Percentiles rank a stretch among this genome's conserved stretches.
These are phyloP conservation scores for Graphium colonna DNA, from an alignment of 2,888 invertebrate genomes.

Conservation along the genomic window DNA sequence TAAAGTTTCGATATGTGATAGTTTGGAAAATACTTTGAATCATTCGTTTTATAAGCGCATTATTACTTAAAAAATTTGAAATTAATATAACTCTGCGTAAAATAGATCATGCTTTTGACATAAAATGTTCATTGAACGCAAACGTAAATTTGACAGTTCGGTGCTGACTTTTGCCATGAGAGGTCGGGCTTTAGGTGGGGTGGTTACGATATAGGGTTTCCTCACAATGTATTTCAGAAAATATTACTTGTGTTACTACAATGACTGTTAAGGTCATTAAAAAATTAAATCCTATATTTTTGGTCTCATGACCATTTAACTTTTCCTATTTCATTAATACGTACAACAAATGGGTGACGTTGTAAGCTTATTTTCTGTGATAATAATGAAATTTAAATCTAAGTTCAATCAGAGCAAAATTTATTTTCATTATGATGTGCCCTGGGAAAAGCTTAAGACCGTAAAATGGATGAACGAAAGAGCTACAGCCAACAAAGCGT, in stretches of 20 bases:
- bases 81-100: no score
- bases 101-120: not conserved
- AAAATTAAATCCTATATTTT: constrained; percentile 47
- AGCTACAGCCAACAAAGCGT: constrained; percentile 87
- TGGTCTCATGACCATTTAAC: constrained; percentile 67
- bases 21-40: no score
- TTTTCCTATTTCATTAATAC: constrained; percentile 40
- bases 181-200: constrained; percentile 37
- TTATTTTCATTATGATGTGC: constrained; percentile 68
- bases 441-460: constrained; percentile 65
- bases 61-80: no score
- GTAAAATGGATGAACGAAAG: constrained; percentile 90
- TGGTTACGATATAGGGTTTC: constrained; percentile 25
- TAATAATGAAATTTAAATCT: constrained; percentile 77
- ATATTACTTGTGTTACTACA: constrained; percentile 59
- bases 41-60: no score
- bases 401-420: constrained; percentile 72
- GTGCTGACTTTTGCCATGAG: constrained; percentile 28
- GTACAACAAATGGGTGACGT: constrained; percentile 68
- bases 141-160: constrained; percentile 14
- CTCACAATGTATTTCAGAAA: constrained; percentile 39
- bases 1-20: no score
- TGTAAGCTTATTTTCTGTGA: constrained; percentile 74
- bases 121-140: no score
- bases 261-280: constrained; percentile 53